Conservation (phyloP, 2,113 vertebrate species). For the Nannobrachium achirus region DNA sequence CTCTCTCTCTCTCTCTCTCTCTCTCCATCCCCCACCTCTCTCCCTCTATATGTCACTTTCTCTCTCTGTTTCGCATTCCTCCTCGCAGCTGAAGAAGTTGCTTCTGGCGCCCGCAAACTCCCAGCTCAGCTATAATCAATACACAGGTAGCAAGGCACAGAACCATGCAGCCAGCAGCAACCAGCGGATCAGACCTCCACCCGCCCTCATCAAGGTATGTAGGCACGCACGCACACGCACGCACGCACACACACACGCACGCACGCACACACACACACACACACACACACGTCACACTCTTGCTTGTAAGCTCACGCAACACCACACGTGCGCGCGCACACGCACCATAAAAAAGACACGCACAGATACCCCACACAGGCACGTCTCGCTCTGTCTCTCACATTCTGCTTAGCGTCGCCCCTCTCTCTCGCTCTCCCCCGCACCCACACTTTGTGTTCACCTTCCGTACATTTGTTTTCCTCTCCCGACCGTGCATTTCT, state of each 20-base stretch:
- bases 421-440: too few relatives aligned
- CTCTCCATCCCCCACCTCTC: too few relatives aligned
- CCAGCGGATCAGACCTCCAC: constrained; percentile 95
- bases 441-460: constrained; percentile 36
- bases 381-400: too few relatives aligned
- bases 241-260: constrained; percentile 21
- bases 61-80: too few relatives aligned
- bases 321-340: background rate
- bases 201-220: constrained; percentile 95
- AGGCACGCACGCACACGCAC: constrained; percentile 55
- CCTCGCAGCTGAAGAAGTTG: constrained; percentile 96
- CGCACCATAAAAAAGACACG: background rate
- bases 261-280: constrained; percentile 9
- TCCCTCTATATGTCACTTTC: too few relatives aligned
- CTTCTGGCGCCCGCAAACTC: constrained; percentile 98
- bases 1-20: background rate
- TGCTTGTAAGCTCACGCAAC: constrained; percentile 19
- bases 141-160: constrained; percentile 94
- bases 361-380: background rate
- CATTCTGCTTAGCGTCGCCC: too few relatives aligned
- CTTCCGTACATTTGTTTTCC: constrained; percentile 49
- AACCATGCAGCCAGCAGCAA: constrained; percentile 93
- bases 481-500: too few relatives aligned
- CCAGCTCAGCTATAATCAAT: constrained; percentile 99
- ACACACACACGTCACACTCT: constrained; percentile 21